phyloP scores from a whole-genome alignment of 1,140 invertebrate species.

The Camponotus vicinus region DNA sequence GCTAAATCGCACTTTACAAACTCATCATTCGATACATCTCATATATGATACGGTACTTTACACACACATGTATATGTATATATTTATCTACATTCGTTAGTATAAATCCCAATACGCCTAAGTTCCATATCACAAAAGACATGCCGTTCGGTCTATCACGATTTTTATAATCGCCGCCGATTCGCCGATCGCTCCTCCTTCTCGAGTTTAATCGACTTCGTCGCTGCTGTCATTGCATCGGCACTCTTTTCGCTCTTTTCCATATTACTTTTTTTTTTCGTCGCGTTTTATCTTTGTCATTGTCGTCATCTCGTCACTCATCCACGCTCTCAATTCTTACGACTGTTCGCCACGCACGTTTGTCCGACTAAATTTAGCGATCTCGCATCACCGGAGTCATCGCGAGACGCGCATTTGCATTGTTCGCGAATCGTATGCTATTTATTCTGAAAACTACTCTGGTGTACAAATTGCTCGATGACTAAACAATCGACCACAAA shows the following conservation, averaged over 20 bases:
- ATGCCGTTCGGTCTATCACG: slow-evolving; percentile 79
- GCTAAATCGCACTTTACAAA: slow-evolving; percentile 58
- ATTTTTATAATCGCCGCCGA: slow-evolving; percentile 61
- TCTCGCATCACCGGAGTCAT: slow-evolving; percentile 38
- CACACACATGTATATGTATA: slow-evolving; percentile 60
- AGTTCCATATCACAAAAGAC: slow-evolving; percentile 81
- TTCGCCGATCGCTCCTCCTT: slow-evolving; percentile 40
- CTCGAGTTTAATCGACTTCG: slow-evolving; percentile 37
- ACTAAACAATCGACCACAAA: neutral
- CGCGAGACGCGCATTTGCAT: slow-evolving; percentile 6
- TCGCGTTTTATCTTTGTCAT: slow-evolving; percentile 4
- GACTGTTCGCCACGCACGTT: neutral
- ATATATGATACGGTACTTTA: slow-evolving; percentile 39
- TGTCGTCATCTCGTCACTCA: slow-evolving; percentile 29
- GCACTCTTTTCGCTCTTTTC: neutral
- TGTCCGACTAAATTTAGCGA: slow-evolving; percentile 56
- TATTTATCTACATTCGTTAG: slow-evolving; percentile 69
- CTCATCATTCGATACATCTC: slow-evolving; percentile 42
- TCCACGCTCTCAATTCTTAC: slow-evolving; percentile 39
- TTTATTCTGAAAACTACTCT: neutral
- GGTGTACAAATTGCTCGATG: neutral
- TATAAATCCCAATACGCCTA: slow-evolving; percentile 75
- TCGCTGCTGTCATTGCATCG: slow-evolving; percentile 43
- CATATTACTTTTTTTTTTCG: neutral
- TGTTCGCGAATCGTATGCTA: neutral